phyloP scores from a whole-genome alignment of 37 sponge, comb jelly and placozoan species.

The Eunapius fragilis region DNA sequence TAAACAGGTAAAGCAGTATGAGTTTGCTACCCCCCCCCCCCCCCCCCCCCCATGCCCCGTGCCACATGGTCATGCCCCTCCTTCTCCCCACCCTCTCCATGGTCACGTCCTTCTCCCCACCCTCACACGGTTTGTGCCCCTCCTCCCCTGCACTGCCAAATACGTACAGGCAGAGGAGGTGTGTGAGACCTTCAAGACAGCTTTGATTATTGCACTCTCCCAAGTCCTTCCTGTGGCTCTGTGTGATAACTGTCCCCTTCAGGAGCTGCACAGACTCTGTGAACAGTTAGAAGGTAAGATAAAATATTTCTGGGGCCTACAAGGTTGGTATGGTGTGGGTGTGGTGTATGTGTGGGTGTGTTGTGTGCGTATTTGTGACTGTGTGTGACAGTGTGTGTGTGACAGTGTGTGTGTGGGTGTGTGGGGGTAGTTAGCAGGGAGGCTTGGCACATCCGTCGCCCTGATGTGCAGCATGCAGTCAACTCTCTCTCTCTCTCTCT shows the following conservation, averaged over 20 bases:
- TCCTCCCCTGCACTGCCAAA: background rate
- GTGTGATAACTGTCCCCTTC: conserved; percentile 78
- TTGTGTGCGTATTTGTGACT: background rate
- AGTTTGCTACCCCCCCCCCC: background rate
- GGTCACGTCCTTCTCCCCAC: background rate
- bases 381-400: background rate
- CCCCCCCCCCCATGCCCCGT: background rate
- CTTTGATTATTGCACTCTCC: conserved; percentile 28
- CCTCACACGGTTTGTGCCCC: background rate
- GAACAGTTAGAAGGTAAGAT: conserved; percentile 67
- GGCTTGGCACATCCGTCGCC: background rate
- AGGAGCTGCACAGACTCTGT: conserved; percentile 70
- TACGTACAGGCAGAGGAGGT: conserved; percentile 29
- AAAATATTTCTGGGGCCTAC: no score
- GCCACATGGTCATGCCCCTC: background rate
- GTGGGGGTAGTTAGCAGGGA: no score
- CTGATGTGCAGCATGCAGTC: no score
- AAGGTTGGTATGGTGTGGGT: background rate
- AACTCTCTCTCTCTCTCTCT: background rate
- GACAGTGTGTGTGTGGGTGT: no score
- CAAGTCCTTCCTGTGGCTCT: conserved; percentile 28
- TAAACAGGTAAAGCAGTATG: conserved; percentile 17
- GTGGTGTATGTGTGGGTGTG: background rate
- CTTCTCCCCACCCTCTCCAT: background rate
- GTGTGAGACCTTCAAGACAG: conserved; percentile 35